Evolutionary conservation across 2,113 vertebrate species (phyloP), one percentile per base, ranked within the genome.

Genomic region (Mus spicilegus): DNA sequence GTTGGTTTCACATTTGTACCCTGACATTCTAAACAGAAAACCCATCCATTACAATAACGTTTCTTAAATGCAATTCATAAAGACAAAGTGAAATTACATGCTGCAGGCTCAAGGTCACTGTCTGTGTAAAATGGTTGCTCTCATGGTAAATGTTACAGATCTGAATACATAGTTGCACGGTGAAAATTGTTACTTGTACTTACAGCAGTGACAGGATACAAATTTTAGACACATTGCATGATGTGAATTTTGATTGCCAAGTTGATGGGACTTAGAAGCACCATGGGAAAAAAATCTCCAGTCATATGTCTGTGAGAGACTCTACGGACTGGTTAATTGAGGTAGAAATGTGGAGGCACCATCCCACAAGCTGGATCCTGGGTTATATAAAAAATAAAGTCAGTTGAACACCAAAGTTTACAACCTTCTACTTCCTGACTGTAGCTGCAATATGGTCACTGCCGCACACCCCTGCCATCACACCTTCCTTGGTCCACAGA

Each of bases 51-150:
- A 56, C 36, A 94, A 75, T 70, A 90, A 58, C 56, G 30, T 28
- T 30, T 96, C 91, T 82, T 75, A 92, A 95, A 90, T 92, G 19
- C 51, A 72, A 58, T 87, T 90, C 58, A 92, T 51, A 46, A 90
- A 89, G 87, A 51, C 70, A 90, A 89, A 95, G 70, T 73, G 70
- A 97, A 95, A 85, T 58, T 56, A 72, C 12, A n/a, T 94, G 92
- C 73, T 33, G 49, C 28, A 94, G 54, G 67, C 61, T 73, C 39
- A 96, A 91, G 67, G 72, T 73, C 16, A 61, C 89, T 70, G 6
- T 80, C 46, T 67, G 63, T 28, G 28, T 61, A 86, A 92, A 94
- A 92, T 46, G 82, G 67, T 94, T 95, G 88, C 58, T 51, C 36
- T 90, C 36, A 51, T 61, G 70, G 24, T 72, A 90, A 92, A 73